These are phyloP conservation scores for Mionectes olivaceus DNA, from an alignment of 2,797 vertebrate genomes.

Conservation along the genomic window DNA sequence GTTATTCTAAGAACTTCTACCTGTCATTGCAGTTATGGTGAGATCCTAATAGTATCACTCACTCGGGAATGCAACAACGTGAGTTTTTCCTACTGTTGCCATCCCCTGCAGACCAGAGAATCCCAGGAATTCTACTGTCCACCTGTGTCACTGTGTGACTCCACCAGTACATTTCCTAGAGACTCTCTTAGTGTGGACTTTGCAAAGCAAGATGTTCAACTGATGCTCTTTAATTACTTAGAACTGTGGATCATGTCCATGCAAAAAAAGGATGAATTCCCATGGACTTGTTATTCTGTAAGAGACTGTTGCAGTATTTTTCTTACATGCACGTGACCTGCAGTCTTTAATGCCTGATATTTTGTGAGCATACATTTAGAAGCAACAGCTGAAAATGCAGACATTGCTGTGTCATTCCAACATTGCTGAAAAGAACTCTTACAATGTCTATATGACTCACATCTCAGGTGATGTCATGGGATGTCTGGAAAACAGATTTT, in stretches of 20 bases:
- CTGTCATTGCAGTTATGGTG: neutral
- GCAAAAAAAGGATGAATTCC: neutral
- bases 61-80: neutral
- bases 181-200: neutral
- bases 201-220: neutral
- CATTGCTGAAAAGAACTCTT: neutral
- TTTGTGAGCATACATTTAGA: neutral
- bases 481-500: neutral
- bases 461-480: neutral
- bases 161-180: neutral
- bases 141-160: neutral
- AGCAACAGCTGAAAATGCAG: slow-evolving; percentile 1
- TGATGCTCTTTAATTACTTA: neutral
- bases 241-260: neutral
- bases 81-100: neutral
- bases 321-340: too few relatives aligned
- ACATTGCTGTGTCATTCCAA: neutral
- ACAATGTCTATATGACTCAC: neutral
- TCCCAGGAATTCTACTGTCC: neutral
- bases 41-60: neutral
- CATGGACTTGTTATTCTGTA: neutral
- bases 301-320: neutral
- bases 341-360: neutral
- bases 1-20: neutral
- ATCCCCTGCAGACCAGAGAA: neutral